A percentile compares a stretch with the other conserved stretches of the same genome.
These are phyloP conservation scores for Sebastes ruberrimus DNA, from an alignment of 2,797 vertebrate genomes.

Conservation along the genomic window DNA sequence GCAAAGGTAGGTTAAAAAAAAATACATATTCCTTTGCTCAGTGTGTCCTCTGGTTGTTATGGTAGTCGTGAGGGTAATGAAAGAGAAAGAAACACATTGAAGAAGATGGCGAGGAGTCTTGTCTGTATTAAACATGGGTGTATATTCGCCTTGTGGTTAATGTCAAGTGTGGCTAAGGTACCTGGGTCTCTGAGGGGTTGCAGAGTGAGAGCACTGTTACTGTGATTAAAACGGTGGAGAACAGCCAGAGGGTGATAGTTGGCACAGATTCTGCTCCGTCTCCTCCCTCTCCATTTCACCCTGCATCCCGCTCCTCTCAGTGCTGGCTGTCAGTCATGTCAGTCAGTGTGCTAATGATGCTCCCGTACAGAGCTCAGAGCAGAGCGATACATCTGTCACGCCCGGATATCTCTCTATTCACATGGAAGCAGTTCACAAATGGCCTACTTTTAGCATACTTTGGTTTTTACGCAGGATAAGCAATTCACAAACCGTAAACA, in stretches of 20 bases:
- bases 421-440: conserved; percentile 38
- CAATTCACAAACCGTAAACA: conserved; percentile 15
- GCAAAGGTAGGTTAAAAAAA: background rate
- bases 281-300: conserved; percentile 66
- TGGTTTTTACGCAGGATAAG: conserved; percentile 6
- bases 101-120: conserved; percentile 32
- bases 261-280: conserved; percentile 74
- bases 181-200: conserved; percentile 76
- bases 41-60: conserved; percentile 27
- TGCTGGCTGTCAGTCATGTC: conserved; percentile 77
- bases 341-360: conserved; percentile 74
- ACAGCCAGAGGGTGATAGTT: conserved; percentile 76
- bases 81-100: conserved; percentile 15
- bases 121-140: conserved; percentile 65
- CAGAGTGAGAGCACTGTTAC: conserved; percentile 68
- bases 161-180: conserved; percentile 80
- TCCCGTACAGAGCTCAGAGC: conserved; percentile 50
- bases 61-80: conserved; percentile 7
- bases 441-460: conserved; percentile 37
- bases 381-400: conserved; percentile 48
- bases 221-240: conserved; percentile 78
- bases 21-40: conserved; percentile 9
- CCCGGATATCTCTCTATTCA: conserved; percentile 51
- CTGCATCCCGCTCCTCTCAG: conserved; percentile 62
- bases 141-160: conserved; percentile 72